These are phyloP conservation scores for Panagrolaimus sp. DNA, from an alignment of 1,140 invertebrate genomes.

Conservation along the genomic window DNA sequence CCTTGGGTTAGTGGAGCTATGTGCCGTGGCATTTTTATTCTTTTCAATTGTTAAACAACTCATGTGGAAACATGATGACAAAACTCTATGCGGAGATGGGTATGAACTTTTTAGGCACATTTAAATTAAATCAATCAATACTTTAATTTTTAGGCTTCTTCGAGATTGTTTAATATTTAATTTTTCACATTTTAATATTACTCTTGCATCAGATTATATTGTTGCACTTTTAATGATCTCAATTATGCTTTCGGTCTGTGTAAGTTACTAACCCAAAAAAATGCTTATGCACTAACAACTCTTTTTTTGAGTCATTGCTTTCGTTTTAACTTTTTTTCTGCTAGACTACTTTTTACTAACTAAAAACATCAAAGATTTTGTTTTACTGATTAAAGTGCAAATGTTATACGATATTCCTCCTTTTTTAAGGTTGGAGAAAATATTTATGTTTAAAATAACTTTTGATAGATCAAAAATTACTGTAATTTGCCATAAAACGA, in stretches of 20 bases:
- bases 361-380: not conserved
- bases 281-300: not conserved
- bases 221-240: conserved; percentile 43
- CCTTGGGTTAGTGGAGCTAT: conserved; percentile 45
- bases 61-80: conserved; percentile 39
- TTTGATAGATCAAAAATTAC: no score
- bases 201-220: conserved; percentile 53
- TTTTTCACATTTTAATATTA: conserved; percentile 54
- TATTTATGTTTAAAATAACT: no score
- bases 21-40: conserved; percentile 40
- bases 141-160: conserved; percentile 31
- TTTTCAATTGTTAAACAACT: conserved; percentile 38
- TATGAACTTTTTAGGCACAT: not conserved
- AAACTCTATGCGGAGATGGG: not conserved
- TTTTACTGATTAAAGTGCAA: conserved; percentile 2
- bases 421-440: no score
- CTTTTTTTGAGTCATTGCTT: not conserved
- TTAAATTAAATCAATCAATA: not conserved
- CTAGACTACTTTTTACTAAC: no score
- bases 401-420: not conserved
- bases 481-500: no score
- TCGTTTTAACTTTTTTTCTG: not conserved
- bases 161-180: conserved; percentile 49
- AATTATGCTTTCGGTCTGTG: conserved; percentile 43
- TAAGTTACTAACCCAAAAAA: conserved; percentile 27